Conservation (phyloP, 2,888 invertebrate genomes). For the Drosophila anomalata region DNA sequence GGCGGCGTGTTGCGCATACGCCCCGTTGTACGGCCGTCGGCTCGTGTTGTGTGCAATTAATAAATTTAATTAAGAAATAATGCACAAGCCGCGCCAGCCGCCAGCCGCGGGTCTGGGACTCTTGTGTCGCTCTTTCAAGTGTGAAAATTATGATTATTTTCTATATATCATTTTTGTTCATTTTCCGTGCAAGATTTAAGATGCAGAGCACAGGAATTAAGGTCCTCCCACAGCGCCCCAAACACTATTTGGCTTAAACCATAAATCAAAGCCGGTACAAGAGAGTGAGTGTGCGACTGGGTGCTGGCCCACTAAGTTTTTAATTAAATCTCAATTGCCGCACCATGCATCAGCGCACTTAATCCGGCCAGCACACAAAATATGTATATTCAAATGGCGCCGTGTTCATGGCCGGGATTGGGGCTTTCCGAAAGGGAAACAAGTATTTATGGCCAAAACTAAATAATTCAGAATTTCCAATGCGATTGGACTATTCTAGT, state of each 20-base stretch:
- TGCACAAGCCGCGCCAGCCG: constrained; percentile 22
- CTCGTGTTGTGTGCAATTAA: constrained; percentile 77
- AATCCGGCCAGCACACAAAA: constrained; percentile 17
- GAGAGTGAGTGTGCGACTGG: not conserved
- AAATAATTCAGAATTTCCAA: constrained; percentile 66
- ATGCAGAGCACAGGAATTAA: constrained; percentile 55
- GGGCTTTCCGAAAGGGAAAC: constrained; percentile 25
- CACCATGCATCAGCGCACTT: constrained; percentile 38
- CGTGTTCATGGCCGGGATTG: constrained; percentile 41
- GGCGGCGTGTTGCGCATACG: constrained; percentile 51
- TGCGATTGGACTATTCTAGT: constrained; percentile 56
- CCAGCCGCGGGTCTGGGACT: constrained; percentile 8
- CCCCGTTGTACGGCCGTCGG: constrained; percentile 48
- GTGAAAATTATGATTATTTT: constrained; percentile 78
- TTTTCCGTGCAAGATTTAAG: constrained; percentile 56
- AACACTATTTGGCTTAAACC: constrained; percentile 36
- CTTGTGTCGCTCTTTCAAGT: constrained; percentile 63
- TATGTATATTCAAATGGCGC: constrained; percentile 33
- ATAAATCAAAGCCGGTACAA: constrained; percentile 35
- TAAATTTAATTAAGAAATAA: constrained; percentile 79
- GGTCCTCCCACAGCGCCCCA: not conserved
- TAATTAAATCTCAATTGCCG: constrained; percentile 59
- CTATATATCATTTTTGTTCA: constrained; percentile 35
- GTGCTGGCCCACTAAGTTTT: constrained; percentile 53
- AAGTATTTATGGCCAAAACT: constrained; percentile 39